Percentiles rank a stretch among this genome's conserved stretches.
Conservation (phyloP, 1,140 invertebrate species). For the Caenorhabditis remanei region DNA sequence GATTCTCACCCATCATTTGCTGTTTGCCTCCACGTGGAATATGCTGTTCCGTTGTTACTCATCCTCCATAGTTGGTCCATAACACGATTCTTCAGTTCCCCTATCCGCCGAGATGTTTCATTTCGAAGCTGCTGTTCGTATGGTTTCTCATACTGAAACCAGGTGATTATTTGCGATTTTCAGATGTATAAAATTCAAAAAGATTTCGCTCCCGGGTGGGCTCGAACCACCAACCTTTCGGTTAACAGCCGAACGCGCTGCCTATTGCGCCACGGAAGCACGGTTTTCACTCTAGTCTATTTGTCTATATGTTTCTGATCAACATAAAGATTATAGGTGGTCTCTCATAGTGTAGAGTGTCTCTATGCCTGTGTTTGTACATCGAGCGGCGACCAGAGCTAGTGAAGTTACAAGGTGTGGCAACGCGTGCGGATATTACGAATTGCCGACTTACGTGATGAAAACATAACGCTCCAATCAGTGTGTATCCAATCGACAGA, state of each 20-base stretch:
- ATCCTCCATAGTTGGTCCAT: constrained; percentile 71
- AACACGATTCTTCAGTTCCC: constrained; percentile 69
- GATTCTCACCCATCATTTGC: constrained; percentile 56
- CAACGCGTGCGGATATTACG: too few relatives aligned
- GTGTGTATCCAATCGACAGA: constrained; percentile 48
- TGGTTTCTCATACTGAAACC: constrained; percentile 64
- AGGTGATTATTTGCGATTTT: too few relatives aligned
- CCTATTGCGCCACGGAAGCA: constrained; percentile 66
- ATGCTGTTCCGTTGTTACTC: constrained; percentile 60
- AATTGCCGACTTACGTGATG: constrained; percentile 13
- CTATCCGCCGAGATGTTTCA: constrained; percentile 71
- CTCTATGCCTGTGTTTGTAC: too few relatives aligned
- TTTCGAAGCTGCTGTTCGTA: constrained; percentile 70
- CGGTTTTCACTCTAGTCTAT: background rate
- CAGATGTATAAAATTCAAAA: constrained; percentile 13
- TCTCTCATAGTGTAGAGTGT: background rate
- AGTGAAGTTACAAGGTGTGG: too few relatives aligned
- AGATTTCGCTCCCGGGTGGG: constrained; percentile 75
- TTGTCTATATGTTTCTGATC: background rate
- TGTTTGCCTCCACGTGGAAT: constrained; percentile 52
- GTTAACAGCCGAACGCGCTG: constrained; percentile 77
- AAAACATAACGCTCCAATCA: constrained; percentile 47
- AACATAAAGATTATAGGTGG: background rate
- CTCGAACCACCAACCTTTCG: constrained; percentile 78
- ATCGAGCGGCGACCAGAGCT: too few relatives aligned